phyloP scores from a whole-genome alignment of 2,113 vertebrate species.

The Osmerus mordax region DNA sequence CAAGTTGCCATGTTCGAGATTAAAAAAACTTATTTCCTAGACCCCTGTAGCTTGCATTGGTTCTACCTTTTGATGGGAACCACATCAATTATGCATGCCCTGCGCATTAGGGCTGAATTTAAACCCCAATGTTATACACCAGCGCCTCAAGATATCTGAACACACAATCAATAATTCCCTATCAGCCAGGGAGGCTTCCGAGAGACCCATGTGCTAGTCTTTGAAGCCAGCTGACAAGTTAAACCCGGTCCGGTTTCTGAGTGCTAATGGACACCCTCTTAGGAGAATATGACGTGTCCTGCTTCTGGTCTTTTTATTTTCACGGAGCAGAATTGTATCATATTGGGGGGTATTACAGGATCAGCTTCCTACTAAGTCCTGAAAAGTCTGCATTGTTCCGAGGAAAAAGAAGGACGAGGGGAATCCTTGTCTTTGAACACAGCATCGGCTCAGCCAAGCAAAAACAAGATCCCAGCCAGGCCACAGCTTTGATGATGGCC shows the following conservation, averaged over 20 bases:
- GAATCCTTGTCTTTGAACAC: slow-evolving; percentile 49
- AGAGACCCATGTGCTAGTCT: slow-evolving; percentile 64
- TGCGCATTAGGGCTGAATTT: slow-evolving; percentile 66
- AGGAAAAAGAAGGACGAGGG: slow-evolving; percentile 16
- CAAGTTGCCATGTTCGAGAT: slow-evolving; percentile 62
- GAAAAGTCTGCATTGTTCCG: slow-evolving; percentile 25
- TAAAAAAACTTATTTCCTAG: slow-evolving; percentile 67
- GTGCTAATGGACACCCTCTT: slow-evolving; percentile 63
- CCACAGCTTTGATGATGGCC: slow-evolving; percentile 33
- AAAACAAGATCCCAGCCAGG: slow-evolving; percentile 43
- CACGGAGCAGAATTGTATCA: slow-evolving; percentile 43
- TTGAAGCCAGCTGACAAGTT: slow-evolving; percentile 75
- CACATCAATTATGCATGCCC: slow-evolving; percentile 71
- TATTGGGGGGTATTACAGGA: slow-evolving; percentile 37
- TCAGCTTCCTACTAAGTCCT: slow-evolving; percentile 35
- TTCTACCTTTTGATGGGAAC: slow-evolving; percentile 72
- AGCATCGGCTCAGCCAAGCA: slow-evolving; percentile 30
- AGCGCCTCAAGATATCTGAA: slow-evolving; percentile 73
- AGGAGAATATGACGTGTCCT: slow-evolving; percentile 52
- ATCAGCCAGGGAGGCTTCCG: slow-evolving; percentile 64
- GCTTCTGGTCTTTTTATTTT: slow-evolving; percentile 48
- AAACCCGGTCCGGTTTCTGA: slow-evolving; percentile 66
- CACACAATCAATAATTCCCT: slow-evolving; percentile 74
- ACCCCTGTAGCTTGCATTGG: slow-evolving; percentile 62
- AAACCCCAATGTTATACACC: slow-evolving; percentile 71